Conservation (phyloP, 2,888 invertebrate species). For the Hypercompe scribonia region DNA sequence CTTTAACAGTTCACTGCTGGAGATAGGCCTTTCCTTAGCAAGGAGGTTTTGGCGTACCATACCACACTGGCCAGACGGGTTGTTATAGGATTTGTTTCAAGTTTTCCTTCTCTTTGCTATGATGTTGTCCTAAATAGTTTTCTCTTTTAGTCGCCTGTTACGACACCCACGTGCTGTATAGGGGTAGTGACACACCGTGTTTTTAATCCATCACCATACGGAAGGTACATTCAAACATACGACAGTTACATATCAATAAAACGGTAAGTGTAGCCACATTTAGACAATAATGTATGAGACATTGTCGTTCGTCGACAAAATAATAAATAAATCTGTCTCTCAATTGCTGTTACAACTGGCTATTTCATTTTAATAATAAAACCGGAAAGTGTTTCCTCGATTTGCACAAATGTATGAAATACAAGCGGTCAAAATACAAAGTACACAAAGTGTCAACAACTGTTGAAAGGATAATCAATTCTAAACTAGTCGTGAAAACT, state of each 20-base stretch:
- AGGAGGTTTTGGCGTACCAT: no score
- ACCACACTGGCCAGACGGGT: no score
- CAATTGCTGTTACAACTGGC: slow-evolving; percentile 26
- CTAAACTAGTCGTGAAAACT: not conserved
- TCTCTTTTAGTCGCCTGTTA: no score
- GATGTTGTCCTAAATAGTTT: no score
- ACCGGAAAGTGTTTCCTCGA: slow-evolving; percentile 15
- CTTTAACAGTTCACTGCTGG: no score
- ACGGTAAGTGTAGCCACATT: slow-evolving; percentile 49
- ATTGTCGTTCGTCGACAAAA: slow-evolving; percentile 47
- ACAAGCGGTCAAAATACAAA: not conserved
- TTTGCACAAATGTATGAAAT: slow-evolving; percentile 23
- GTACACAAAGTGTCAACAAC: not conserved
- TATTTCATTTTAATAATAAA: slow-evolving; percentile 31
- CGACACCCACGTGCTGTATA: no score
- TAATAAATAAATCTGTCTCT: slow-evolving; percentile 44
- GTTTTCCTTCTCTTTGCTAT: no score
- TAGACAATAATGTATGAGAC: slow-evolving; percentile 35
- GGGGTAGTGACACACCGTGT: no score
- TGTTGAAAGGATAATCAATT: not conserved
- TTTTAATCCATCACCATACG: no score
- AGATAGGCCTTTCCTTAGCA: no score
- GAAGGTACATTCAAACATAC: no score
- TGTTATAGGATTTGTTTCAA: no score
- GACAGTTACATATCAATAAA: slow-evolving; percentile 12